Evolutionary conservation across 2,888 invertebrate species (phyloP).

Genomic region (Drosophila affinis): DNA sequence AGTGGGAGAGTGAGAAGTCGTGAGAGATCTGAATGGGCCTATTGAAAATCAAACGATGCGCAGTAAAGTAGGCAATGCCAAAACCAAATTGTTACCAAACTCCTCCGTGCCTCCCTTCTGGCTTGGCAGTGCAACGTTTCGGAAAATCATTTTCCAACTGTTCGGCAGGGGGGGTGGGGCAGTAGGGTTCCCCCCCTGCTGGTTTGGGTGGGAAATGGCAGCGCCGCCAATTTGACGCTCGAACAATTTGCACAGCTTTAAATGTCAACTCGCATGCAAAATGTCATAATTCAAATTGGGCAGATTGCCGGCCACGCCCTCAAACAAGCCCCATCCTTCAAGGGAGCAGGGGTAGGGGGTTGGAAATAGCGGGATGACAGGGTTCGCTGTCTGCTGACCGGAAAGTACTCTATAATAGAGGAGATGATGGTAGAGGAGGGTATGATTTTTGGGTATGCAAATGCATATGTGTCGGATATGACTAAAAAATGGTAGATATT

Average conservation of each 20-base stretch:
- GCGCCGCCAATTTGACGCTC: conserved; percentile 77
- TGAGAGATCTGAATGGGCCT: conserved; percentile 54
- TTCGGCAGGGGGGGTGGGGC: background rate
- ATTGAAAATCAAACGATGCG: conserved; percentile 74
- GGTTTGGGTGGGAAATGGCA: conserved; percentile 51
- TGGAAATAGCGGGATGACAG: background rate
- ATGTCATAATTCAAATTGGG: conserved; percentile 74
- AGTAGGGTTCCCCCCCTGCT: background rate
- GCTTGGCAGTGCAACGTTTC: conserved; percentile 47
- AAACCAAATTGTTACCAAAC: conserved; percentile 30
- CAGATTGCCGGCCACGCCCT: conserved; percentile 15
- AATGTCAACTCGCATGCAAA: conserved; percentile 77
- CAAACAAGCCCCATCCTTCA: conserved; percentile 3
- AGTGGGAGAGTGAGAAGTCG: background rate
- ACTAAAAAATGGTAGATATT: too few species aligned
- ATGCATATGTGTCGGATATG: too few species aligned
- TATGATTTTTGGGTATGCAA: too few species aligned
- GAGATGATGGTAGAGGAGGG: too few species aligned
- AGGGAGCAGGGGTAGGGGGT: background rate
- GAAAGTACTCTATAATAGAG: conserved; percentile 5
- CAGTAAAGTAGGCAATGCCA: conserved; percentile 70
- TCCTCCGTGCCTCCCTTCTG: conserved; percentile 9
- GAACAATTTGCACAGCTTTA: conserved; percentile 79
- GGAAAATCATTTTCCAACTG: conserved; percentile 45
- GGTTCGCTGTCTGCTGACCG: background rate